Base-by-base conservation (phyloP, 92 coral and sea anemone species). In the Phenganax subtilis region DNA sequence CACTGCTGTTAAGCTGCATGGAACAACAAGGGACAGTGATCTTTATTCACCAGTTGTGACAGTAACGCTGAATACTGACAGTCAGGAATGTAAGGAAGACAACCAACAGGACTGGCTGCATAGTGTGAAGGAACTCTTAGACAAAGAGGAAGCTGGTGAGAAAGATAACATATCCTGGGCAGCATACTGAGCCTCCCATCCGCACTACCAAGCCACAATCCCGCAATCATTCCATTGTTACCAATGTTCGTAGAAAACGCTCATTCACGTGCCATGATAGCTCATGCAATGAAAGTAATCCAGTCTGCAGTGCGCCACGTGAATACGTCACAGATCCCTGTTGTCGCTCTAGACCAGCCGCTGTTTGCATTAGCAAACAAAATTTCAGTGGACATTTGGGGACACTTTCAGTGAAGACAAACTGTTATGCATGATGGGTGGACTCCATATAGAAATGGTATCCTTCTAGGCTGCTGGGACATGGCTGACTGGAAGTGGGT, bases 351-450 rank as follows among this genome's bases (percentile, higher is more conserved):
- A 71, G 84, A 82, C 63, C 87, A 87, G 66, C 87, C 87, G 15
- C 73, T 87, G 12, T 87, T 57, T 65, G 89, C 87, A 54, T n/a
- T 87, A 12, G 89, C 89, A 6, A 87, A 83, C n/a, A 84, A 83
- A 37, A 87, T 87, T 20, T 57, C 89, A 83, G 64, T 87, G 86
- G 86, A 51, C 44, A 16, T 54, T 20, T 31, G 28, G 75, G 71
- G 75, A 54, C 52, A 54, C 51, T 28, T 74, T 54, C 69, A 80
- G 83, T 7, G 89, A 86, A 56, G 57, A 63, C 37, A 83, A 63
- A 28, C 77, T 37, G 47, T 37, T 37, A 37, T 66, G 81, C 71
- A 75, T 86, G 84, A 60, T 85, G 72, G 88, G 80, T n/a, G 85
- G 88, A 3, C 59, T 86, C 54, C 88, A 86, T 31, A 81, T 81